Conservation (phyloP, 1,140 invertebrate genomes). For the Chionoecetes opilio region DNA sequence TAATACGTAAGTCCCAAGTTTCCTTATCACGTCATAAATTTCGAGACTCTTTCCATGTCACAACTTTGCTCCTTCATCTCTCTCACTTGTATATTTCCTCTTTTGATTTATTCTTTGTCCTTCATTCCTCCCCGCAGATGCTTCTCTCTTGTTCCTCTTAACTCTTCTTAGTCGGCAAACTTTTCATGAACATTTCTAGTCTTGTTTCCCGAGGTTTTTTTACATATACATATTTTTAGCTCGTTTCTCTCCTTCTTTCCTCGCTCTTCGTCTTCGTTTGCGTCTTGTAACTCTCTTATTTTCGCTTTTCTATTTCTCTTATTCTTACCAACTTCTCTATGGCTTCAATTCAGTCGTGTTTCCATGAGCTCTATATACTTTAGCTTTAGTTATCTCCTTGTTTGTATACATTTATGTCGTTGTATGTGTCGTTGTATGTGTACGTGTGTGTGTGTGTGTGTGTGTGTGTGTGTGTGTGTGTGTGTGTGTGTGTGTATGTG, state of each 20-base stretch:
- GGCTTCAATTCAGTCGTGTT: neutral
- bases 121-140: neutral
- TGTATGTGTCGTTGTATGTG: neutral
- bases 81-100: neutral
- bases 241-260: neutral
- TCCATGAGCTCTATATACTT: neutral
- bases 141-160: neutral
- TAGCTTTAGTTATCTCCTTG: neutral
- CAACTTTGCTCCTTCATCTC: neutral
- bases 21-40: slow-evolving; percentile 30
- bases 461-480: neutral
- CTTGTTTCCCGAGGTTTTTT: neutral
- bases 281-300: too few relatives aligned
- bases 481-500: neutral
- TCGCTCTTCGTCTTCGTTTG: neutral
- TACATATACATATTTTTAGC: neutral
- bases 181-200: neutral
- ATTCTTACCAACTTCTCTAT: neutral
- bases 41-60: neutral
- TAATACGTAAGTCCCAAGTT: slow-evolving; percentile 19
- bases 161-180: neutral
- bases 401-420: neutral
- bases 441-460: neutral
- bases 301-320: too few relatives aligned
- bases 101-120: neutral